Base-by-base conservation (phyloP, 92 coral and sea anemone species). In the Pocillopora meandrina region DNA sequence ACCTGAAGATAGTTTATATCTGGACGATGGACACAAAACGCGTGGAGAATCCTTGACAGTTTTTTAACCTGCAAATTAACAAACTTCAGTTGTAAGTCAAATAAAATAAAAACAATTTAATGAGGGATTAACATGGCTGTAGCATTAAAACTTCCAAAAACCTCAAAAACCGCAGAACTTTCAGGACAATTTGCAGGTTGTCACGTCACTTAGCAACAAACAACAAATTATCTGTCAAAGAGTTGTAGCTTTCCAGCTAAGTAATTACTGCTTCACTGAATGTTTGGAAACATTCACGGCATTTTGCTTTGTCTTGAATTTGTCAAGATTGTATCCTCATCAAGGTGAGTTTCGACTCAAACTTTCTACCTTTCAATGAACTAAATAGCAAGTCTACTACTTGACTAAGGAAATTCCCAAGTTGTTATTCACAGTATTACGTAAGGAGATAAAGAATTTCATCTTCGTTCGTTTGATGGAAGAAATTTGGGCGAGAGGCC, bases 1-100 rank as follows among this genome's bases (percentile, higher is more conserved):
- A 92, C 98, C 95, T 94, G 98, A 10, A 94, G 81, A 84, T 94
- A 94, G 71, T 92, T 94, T 17, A 92, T 89, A 58, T 87, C 90
- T 0, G 98, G 98, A 61, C 86, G 86, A 84, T 89, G 89, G n/a
- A 89, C 90, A 62, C 91, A 93, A 74, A 94, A 94, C 59, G 91
- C 94, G 64, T 90, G 94, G 36, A 94, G 80, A 47, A 94, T 85
- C 73, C 95, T 90, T 17, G 89, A 89, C 78, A 94, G 73, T 59
- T 89, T 87, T 19, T 63, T 75, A 10, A 92, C 92, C 98, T 94
- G 15, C 26, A 76, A 35, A 75, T 20, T 21, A 56, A 19, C 10
- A 14, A 63, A 75, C 14, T 16, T 31, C 60, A 56, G 56, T 18
- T 56, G 65, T 10, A 15, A 52, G 9, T 17, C 33, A 55, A 52